Conservation (phyloP, 2,113 vertebrate genomes). For the Atrichornis clamosus region DNA sequence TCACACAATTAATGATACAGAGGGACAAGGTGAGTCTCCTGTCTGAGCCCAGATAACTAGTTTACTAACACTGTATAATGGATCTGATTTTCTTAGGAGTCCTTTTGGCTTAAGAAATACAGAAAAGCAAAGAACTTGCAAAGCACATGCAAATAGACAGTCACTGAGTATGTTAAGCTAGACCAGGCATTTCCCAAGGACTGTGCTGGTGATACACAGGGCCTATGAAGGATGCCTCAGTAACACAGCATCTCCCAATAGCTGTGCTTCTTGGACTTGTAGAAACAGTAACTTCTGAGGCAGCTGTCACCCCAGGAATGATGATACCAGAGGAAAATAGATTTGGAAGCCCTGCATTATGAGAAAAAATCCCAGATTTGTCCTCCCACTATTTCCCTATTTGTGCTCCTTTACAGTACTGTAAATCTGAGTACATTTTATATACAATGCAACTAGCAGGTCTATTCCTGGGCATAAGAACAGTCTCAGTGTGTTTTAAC, state of each 20-base stretch:
- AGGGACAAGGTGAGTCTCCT: neutral
- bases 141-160: neutral
- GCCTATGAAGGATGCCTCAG: neutral
- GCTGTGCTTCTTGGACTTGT: neutral
- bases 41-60: neutral
- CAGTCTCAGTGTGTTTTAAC: neutral
- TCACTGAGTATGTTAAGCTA: neutral
- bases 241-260: neutral
- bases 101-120: neutral
- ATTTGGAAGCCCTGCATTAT: neutral
- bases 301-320: neutral
- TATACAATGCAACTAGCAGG: neutral
- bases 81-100: neutral
- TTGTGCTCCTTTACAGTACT: neutral
- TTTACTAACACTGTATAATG: neutral
- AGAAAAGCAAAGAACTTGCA: neutral
- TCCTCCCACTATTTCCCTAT: neutral
- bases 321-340: neutral
- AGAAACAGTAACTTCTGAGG: neutral
- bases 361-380: neutral
- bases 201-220: neutral
- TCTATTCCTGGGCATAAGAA: neutral
- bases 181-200: neutral
- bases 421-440: neutral
- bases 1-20: neutral